Evolutionary conservation across 2,797 vertebrate species (phyloP), one percentile per base, ranked within the genome.

Genomic region (Microctenopoma lineatum): DNA sequence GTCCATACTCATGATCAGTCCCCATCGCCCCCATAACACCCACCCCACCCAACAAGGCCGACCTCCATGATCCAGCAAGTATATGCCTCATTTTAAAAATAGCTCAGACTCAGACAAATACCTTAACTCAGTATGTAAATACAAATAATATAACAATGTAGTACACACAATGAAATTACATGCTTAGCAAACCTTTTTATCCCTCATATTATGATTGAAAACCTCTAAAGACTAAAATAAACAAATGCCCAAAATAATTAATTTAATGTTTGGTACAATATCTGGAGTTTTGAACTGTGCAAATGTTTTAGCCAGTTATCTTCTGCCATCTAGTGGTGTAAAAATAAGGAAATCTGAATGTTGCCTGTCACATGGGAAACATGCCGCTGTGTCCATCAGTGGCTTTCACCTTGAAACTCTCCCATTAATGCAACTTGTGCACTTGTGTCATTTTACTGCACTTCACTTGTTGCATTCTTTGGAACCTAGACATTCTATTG

Each of bases 241-340:
- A 21, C 21, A 21, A 21, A 42, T 13, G 3, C 12, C 26, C 29
- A 26, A 13, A 59, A 56, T 1, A 29, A 6, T 11, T 46, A 12
- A 50, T 25, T 58, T 45, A 18, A 8, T 51, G 29, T 48, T n/a
- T 36, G 15, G 25, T 42, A 18, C 13, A 12, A 3, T 38, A 11
- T 41, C 11, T 62, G 36, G 7, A 56, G 32, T 9, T 29, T 29
- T 26, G 45, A 76, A 66, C 41, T 57, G 9, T 36, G 16, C 18
- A 0, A 42, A 59, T 10, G 34, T 7, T 59, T 65, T 66, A 56
- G 56, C 12, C 50, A 70, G 80, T 16, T 77, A 16, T 68, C 62
- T 79, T 18, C 77, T 86, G 87, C 88, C 90, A 85, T 83, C 90
- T 87, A 86, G 90, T 84, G 91, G 87, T 27, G 21, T 21, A 21